A percentile compares a stretch with the other conserved stretches of the same genome.
These are phyloP conservation scores for Sparidentex hasta DNA, from an alignment of 2,797 vertebrate species.

Conservation along the genomic window DNA sequence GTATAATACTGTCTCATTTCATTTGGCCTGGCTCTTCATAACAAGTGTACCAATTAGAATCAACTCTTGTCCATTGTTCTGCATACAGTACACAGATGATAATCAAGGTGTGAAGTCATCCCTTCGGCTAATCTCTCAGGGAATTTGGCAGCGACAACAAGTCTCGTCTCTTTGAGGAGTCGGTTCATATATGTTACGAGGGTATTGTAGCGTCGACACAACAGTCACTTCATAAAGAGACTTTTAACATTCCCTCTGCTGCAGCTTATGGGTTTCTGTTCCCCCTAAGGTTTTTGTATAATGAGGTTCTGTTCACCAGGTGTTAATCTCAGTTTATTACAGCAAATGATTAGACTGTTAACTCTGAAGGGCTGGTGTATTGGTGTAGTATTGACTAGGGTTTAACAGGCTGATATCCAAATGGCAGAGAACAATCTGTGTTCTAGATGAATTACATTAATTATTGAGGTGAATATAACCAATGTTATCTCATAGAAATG, in stretches of 20 bases:
- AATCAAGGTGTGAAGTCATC: constrained; percentile 20
- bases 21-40: not conserved
- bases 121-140: constrained; percentile 21
- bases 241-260: constrained; percentile 55
- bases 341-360: constrained; percentile 45
- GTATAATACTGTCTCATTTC: not conserved
- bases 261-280: constrained; percentile 43
- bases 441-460: not conserved
- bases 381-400: not conserved
- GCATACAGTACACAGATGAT: not conserved
- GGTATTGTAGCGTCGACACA: constrained; percentile 47
- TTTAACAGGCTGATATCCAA: not conserved
- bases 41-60: constrained; percentile 6
- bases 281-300: constrained; percentile 45
- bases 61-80: not conserved
- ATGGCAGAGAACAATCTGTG: not conserved
- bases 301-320: constrained; percentile 49
- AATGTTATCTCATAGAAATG: not conserved
- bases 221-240: constrained; percentile 66
- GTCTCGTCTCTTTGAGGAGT: constrained; percentile 57
- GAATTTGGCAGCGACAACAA: constrained; percentile 41
- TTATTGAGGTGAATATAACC: not conserved
- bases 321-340: constrained; percentile 51
- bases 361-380: constrained; percentile 1
- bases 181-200: constrained; percentile 41